Evolutionary conservation across 92 coral and sea anemone genomes (phyloP).

Genomic region (Parazoanthus darwini): DNA sequence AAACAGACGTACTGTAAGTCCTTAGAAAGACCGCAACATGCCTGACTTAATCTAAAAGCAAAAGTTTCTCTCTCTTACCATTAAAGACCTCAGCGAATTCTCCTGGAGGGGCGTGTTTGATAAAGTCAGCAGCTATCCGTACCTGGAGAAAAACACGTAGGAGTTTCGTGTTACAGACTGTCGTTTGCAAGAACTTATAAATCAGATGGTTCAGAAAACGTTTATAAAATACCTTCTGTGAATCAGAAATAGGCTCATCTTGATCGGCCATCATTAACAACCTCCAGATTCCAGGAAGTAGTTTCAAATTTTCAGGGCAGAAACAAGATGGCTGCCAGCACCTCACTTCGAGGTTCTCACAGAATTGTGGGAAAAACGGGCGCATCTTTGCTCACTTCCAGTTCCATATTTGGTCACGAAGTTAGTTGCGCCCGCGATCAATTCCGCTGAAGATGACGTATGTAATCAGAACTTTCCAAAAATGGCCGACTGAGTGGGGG

Average conservation of each 20-base stretch:
- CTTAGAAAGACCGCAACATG: not conserved
- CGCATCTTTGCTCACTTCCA: constrained; percentile 32
- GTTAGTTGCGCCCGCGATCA: constrained; percentile 21
- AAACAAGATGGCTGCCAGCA: constrained; percentile 76
- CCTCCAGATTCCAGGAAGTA: constrained; percentile 63
- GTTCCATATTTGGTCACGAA: constrained; percentile 33
- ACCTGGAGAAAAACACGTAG: constrained; percentile 67
- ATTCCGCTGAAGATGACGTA: constrained; percentile 34
- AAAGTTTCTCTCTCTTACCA: constrained; percentile 63
- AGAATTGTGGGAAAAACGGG: constrained; percentile 68
- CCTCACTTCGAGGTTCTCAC: constrained; percentile 44
- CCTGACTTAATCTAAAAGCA: not conserved
- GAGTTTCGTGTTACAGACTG: constrained; percentile 20
- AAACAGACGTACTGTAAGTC: constrained; percentile 15
- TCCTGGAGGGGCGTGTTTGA: constrained; percentile 99
- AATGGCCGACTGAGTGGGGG: constrained; percentile 3
- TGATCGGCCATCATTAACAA: constrained; percentile 85
- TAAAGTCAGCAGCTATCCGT: constrained; percentile 98
- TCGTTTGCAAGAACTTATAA: constrained; percentile 12
- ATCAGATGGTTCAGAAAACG: not conserved
- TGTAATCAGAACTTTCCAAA: not conserved
- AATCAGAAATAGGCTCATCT: constrained; percentile 89
- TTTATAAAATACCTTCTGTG: constrained; percentile 77
- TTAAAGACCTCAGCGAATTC: constrained; percentile 99
- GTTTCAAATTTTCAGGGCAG: constrained; percentile 34